Evolutionary conservation across 2,113 vertebrate species (phyloP).

Genomic region (Pardalotus punctatus): DNA sequence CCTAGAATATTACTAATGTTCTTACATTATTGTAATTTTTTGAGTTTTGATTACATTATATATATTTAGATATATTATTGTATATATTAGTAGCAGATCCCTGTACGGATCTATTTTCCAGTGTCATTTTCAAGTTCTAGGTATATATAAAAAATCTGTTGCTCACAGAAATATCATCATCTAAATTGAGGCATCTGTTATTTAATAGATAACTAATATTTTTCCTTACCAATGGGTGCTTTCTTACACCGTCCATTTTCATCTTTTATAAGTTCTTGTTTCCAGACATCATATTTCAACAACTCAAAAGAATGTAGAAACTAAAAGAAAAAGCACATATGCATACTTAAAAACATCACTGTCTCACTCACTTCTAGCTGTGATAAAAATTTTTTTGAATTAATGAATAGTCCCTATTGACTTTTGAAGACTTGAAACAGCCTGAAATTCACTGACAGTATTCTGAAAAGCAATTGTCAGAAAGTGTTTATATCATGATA

Average conservation of each 20-base stretch:
- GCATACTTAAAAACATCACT: neutral
- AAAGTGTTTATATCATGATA: neutral
- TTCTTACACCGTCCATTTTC: constrained; percentile 67
- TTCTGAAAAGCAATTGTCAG: neutral
- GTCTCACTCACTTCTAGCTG: neutral
- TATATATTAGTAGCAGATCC: neutral
- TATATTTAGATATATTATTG: neutral
- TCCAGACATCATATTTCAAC: constrained; percentile 76
- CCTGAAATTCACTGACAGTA: neutral
- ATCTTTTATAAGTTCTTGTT: constrained; percentile 69
- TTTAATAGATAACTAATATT: neutral
- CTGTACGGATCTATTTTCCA: neutral
- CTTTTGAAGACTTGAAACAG: neutral
- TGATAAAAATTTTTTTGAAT: neutral
- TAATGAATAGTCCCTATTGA: neutral
- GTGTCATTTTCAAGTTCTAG: neutral
- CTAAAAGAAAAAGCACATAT: neutral
- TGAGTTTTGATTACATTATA: neutral
- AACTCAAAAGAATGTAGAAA: constrained; percentile 40
- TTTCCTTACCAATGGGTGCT: constrained; percentile 65
- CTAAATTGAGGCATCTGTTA: neutral
- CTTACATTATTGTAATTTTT: neutral
- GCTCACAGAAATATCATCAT: neutral
- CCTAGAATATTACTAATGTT: neutral
- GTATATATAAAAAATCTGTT: neutral